Base-by-base conservation (phyloP, 2,113 vertebrate species). In the Gobiocypris rarus region DNA sequence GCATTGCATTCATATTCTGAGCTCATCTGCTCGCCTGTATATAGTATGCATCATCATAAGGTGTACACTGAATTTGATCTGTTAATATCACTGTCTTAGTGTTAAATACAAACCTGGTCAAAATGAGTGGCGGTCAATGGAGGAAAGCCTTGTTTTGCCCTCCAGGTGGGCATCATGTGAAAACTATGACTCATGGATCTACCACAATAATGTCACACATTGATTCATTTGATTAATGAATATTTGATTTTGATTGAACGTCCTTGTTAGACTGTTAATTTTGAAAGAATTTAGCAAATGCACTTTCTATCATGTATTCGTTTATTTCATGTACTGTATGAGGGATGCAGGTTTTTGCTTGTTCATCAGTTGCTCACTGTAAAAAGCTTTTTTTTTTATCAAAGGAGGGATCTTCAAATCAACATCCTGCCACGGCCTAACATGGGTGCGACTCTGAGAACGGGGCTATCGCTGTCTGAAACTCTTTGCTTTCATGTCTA, bases 361-460 rank as follows among this genome's bases (percentile, higher is more conserved):
- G 76, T 61, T 78, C 76, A 63, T 78, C 38, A 28, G 38, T 28
- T 26, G 19, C 34, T 45, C n/a, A 45, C 15, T 61, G n/a, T 61
- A 26, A 24, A 78, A 19, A 41, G 13, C 9, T 41, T 9, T 28
- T 78, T 45, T 78, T 61, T 78, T 56, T 61, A 10, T n/a, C n/a
- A n/a, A n/a, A n/a, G n/a, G 22, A 75, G n/a, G 70, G 73, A 78
- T 83, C 82, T 75, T 75, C 48, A 75, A 14, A 48, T 71, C 80
- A 52, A 82, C 80, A 86, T 86, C 85, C 76, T 84, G 69, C 70
- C 50, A 11, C 34, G 52, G 73, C 73, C 67, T 31, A 22, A 41
- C 63, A 59, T 78, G 65, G 75, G 85, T 82, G 84, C 5, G 43
- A 28, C 50, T 59, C 83, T 84, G 45, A 59, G 24, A 74, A 41